Evolutionary conservation across 1,140 invertebrate genomes (phyloP).

Genomic region (Aphidius gifuensis): DNA sequence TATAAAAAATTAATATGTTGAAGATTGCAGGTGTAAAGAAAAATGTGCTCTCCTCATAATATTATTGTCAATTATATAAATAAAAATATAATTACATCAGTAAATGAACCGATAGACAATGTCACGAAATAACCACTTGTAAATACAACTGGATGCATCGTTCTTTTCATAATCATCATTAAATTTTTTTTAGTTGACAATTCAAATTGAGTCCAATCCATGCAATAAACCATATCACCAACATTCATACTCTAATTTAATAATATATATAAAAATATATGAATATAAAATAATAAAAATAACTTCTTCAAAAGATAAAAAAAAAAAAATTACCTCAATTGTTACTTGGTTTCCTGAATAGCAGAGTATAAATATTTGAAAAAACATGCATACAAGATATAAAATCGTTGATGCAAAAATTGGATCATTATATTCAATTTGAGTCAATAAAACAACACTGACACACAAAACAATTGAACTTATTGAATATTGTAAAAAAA

Average conservation of each 20-base stretch:
- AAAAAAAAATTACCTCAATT: not conserved
- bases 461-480: slow-evolving; percentile 15
- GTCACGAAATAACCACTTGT: not conserved
- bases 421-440: not conserved
- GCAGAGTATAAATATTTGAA: slow-evolving; percentile 18
- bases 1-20: too few relatives aligned
- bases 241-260: not conserved
- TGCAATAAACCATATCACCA: not conserved
- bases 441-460: slow-evolving; percentile 4
- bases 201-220: not conserved
- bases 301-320: not conserved
- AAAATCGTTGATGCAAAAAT: not conserved
- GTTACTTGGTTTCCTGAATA: not conserved
- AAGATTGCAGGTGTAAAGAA: not conserved
- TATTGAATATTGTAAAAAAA: slow-evolving; percentile 12
- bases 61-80: too few relatives aligned
- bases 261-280: not conserved
- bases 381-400: slow-evolving; percentile 4
- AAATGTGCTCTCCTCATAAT: too few relatives aligned
- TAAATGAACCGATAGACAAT: slow-evolving; percentile 4
- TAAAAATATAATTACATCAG: not conserved
- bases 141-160: not conserved
- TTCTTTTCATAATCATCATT: not conserved
- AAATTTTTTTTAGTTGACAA: not conserved
- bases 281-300: not conserved